Base-by-base conservation (phyloP, 2,888 invertebrate genomes). In the Tethea ocularis region DNA sequence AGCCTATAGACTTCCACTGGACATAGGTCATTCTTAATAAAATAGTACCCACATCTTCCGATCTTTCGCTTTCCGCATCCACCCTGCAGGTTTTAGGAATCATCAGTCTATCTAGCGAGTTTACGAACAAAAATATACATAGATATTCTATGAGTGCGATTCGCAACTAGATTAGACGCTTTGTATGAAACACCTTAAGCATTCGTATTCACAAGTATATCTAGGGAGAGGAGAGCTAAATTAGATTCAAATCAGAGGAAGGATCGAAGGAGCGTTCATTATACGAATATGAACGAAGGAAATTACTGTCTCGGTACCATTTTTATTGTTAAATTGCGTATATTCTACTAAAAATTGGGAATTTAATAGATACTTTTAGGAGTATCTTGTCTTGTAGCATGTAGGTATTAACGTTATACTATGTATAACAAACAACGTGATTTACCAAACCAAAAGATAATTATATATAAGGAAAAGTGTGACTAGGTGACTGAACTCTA, bases 211-310 rank as follows among this genome's bases (percentile, higher is more conserved):
- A 63, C 65, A 66, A 53, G 61, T 56, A 62, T 60, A 20, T 36
- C 61, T 57, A 38, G 54, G 57, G 59, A 64, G 69, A 60, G 57
- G 61, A 29, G 73, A 64, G 60, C 67, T 64, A 83, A 84, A 85
- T 84, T 82, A 85, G 83, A 85, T 85, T 83, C 74, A 75, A 83
- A 82, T 83, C 83, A 78, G 78, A 73, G 71, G 69, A 72, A 72
- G 73, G 75, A 78, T 70, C 73, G 67, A 62, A 62, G 61, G 52
- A 24, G 67, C 71, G 68, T 71, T 73, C 74, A 81, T 80, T 78
- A 75, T 67, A 61, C 65, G 61, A 46, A 66, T 66, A 69, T 66
- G 72, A 64, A 70, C 67, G 74, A 69, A 82, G 71, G 67, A 78
- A 78, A 82, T 84, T 81, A 79, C 74, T 41, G 66, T 72, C 75